phyloP scores from a whole-genome alignment of 2,888 invertebrate species.

The Pammene aurita region DNA sequence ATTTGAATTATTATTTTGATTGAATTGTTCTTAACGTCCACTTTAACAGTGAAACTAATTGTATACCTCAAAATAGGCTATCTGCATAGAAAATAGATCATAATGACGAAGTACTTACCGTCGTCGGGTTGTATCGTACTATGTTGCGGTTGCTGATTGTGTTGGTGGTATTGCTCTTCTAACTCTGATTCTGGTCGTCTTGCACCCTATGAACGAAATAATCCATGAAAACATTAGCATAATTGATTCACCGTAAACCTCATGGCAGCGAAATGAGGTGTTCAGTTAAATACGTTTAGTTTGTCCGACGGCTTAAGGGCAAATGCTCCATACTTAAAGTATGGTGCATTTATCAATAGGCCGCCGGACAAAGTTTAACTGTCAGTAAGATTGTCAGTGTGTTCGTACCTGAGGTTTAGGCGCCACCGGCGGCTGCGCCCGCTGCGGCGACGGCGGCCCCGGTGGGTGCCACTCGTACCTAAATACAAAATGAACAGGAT shows the following conservation, averaged over 20 bases:
- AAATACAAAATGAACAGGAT: neutral
- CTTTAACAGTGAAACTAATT: no score
- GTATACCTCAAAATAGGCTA: no score
- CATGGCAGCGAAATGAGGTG: no score
- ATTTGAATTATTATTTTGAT: no score
- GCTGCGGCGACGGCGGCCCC: slow-evolving; percentile 79
- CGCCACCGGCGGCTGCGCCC: slow-evolving; percentile 81
- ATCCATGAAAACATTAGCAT: neutral
- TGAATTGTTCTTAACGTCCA: no score
- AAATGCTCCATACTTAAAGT: no score
- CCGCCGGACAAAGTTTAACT: no score
- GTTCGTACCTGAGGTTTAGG: slow-evolving; percentile 78
- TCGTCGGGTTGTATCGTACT: slow-evolving; percentile 61
- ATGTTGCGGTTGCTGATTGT: slow-evolving; percentile 54
- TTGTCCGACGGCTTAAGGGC: no score
- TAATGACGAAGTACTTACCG: slow-evolving; percentile 43
- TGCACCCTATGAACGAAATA: slow-evolving; percentile 16
- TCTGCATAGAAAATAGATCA: no score
- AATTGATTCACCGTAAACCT: neutral
- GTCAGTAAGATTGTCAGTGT: neutral
- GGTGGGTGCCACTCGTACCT: slow-evolving; percentile 79
- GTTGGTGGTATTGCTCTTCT: slow-evolving; percentile 54
- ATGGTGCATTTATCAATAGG: no score
- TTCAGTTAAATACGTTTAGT: no score
- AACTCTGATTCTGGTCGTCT: slow-evolving; percentile 57